Evolutionary conservation across 2,888 invertebrate genomes (phyloP).

Genomic region (Mythimna impura): DNA sequence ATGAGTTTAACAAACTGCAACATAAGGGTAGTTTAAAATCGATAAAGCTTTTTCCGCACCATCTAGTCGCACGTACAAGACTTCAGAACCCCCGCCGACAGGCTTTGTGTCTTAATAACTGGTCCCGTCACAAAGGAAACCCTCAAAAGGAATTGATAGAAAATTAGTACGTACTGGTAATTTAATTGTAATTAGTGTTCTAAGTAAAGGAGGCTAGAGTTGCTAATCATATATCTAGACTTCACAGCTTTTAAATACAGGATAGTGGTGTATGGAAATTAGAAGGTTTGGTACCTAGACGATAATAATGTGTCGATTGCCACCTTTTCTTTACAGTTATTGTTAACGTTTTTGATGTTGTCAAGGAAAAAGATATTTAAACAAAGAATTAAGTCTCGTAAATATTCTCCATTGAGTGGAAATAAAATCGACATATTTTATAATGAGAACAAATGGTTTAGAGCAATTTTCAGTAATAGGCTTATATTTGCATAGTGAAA

Average conservation of each 20-base stretch:
- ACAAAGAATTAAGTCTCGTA: too few species aligned
- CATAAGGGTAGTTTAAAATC: conserved; percentile 81
- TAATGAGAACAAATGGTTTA: neutral
- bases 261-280: conserved; percentile 12
- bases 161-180: conserved; percentile 77
- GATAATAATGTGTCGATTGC: conserved; percentile 23
- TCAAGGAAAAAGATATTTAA: neutral
- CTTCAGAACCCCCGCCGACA: conserved; percentile 66
- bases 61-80: conserved; percentile 78
- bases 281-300: conserved; percentile 1
- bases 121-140: conserved; percentile 76
- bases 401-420: neutral
- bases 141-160: conserved; percentile 81
- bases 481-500: conserved; percentile 3
- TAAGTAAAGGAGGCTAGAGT: conserved; percentile 41
- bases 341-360: neutral
- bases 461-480: neutral
- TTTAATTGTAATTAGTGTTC: conserved; percentile 57
- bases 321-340: neutral
- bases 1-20: conserved; percentile 81
- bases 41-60: conserved; percentile 81
- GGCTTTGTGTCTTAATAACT: conserved; percentile 81
- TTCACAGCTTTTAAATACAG: conserved; percentile 38
- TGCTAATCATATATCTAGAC: conserved; percentile 44
- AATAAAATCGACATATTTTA: neutral